Evolutionary conservation across 2,113 vertebrate species (phyloP), one percentile per base, ranked within the genome.

Genomic region (Platichthys flesus): DNA sequence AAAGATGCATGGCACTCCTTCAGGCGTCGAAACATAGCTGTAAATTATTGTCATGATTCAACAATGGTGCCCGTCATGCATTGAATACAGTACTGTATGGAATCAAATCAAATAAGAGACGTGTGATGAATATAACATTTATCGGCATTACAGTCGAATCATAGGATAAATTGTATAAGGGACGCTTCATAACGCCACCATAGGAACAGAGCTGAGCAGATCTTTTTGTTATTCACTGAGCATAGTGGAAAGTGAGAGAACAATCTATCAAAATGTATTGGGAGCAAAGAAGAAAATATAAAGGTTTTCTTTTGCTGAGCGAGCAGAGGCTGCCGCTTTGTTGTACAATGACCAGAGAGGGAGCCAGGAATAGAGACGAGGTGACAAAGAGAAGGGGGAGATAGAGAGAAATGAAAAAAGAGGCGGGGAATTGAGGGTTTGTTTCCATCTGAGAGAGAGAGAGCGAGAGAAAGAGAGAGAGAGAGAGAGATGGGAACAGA

Each of bases 141-240:
- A 82, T 60, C 52, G 71, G 40, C 68, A 82, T 80, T 83, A 72
- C 64, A 74, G 74, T 26, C 57, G 47, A 62, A 79, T 74, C 35
- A 49, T 2, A 51, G 52, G 35, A 56, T 71, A 72, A 2, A 82
- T 71, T 78, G 58, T 73, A 76, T 52, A 64, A 63, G 24, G 71
- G 31, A 69, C 31, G 62, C 64, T 54, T 26, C 65, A 42, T 68
- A 85, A 71, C 76, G 65, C 76, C 47, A 66, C 65, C 35, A 67
- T 21, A 58, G 42, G 37, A 66, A 59, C 26, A 16, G 24, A 24
- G 82, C 56, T 56, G 67, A 61, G 79, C 67, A 74, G 52, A 86
- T 89, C 71, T 56, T 81, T 86, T 87, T 89, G 76, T 87, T 90
- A 89, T 90, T 90, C 86, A 92, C 60, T 86, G 82, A 81, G 85